Evolutionary conservation across 2,113 vertebrate species (phyloP), one percentile per base, ranked within the genome.

Genomic region (Gobiocypris rarus): DNA sequence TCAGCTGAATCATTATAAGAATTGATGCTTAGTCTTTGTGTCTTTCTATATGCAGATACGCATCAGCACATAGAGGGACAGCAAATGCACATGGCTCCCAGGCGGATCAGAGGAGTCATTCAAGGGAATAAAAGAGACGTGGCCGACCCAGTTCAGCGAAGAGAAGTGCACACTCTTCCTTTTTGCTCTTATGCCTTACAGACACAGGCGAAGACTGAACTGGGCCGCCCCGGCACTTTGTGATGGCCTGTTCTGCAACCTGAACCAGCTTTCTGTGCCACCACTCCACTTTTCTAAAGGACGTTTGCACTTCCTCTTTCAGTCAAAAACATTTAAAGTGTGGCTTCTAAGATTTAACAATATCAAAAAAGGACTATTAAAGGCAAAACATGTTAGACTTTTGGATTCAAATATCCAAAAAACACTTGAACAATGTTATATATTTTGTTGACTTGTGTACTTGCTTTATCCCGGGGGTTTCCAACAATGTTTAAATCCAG

Each of bases 1-100:
- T 43, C 65, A 56, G 79, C 19, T 50, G 61, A 81, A 81, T 81
- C 79, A 26, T 81, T 81, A 81, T 69, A 13, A 81, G 63, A 70
- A 81, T 52, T 70, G 28, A 81, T 81, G 48, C 45, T 54, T 80
- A 19, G 34, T 15, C 58, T 81, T 65, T 70, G 58, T 48, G 58
- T 80, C 77, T 48, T 28, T 67, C 41, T 81, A 7, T 54, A 81
- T 52, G 65, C 28, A 22, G 31, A 52, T 38, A 69, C 0, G 22
- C 63, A 81, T 52, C 79, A 56, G 65, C 26, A 13, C 38, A 77
- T 34, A 22, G 74, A 13, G 19, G 15, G 45, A 81, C 63, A 34
- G 59, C 17, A 22, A 69, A 52, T 28, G 59, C 63, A 14, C 26
- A n/a, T 34, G 65, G 24, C 80, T 82, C 45, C 31, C 31, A 38